Conservation (phyloP, 2,888 invertebrate genomes). For the Drosophila barbarae region DNA sequence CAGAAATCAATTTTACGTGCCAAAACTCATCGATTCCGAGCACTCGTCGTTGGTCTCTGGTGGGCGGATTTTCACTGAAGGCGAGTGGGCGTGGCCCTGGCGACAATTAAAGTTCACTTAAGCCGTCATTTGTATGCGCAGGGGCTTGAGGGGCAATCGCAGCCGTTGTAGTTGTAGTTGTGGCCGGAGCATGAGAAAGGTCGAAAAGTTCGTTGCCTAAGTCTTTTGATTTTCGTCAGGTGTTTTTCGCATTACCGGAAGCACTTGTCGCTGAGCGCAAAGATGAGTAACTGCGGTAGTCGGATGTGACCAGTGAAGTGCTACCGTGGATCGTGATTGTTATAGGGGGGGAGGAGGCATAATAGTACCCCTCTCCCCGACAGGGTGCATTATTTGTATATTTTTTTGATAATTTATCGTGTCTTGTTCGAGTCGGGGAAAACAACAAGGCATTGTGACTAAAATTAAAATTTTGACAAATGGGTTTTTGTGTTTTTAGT, state of each 20-base stretch:
- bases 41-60: neutral
- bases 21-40: conserved; percentile 46
- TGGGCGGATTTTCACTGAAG: conserved; percentile 22
- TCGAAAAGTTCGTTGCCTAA: conserved; percentile 63
- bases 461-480: conserved; percentile 17
- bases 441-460: conserved; percentile 12
- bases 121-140: conserved; percentile 23
- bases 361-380: neutral
- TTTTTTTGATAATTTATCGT: conserved; percentile 16
- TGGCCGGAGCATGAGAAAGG: conserved; percentile 33
- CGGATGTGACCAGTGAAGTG: conserved; percentile 30
- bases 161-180: neutral
- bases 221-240: conserved; percentile 58
- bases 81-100: conserved; percentile 35
- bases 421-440: conserved; percentile 11
- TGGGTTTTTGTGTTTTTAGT: conserved; percentile 3
- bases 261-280: conserved; percentile 26
- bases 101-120: conserved; percentile 42
- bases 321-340: conserved; percentile 27
- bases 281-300: conserved; percentile 35
- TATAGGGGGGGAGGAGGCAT: too few relatives aligned
- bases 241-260: conserved; percentile 55
- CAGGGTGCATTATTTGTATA: neutral
- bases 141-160: conserved; percentile 17
- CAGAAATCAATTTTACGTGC: conserved; percentile 52